A percentile compares a stretch with the other conserved stretches of the same genome.
phyloP scores from a whole-genome alignment of 2,797 vertebrate genomes.

The Nannoperca australis region DNA sequence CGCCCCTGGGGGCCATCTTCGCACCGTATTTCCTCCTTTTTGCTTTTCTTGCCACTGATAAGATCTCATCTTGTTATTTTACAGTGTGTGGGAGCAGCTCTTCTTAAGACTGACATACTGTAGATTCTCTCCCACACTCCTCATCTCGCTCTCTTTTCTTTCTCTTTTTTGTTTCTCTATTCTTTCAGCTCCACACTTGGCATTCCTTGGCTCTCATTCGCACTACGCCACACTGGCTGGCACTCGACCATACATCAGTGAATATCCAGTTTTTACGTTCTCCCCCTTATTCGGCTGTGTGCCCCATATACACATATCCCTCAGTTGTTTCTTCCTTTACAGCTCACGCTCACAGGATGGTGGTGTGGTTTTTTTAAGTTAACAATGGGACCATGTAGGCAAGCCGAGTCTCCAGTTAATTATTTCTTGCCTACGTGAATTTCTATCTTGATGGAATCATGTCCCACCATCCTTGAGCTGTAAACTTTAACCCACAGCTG shows the following conservation, averaged over 20 bases:
- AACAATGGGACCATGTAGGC: slow-evolving; percentile 50
- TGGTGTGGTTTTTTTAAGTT: slow-evolving; percentile 41
- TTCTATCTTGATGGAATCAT: slow-evolving; percentile 17
- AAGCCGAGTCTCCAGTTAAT: slow-evolving; percentile 37
- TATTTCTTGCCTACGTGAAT: slow-evolving; percentile 41
- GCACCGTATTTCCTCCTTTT: slow-evolving; percentile 46
- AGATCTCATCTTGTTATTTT: slow-evolving; percentile 78
- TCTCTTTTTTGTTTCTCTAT: slow-evolving; percentile 80
- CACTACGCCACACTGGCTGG: slow-evolving; percentile 90
- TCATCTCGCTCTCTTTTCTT: slow-evolving; percentile 82
- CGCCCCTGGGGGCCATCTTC: slow-evolving; percentile 28
- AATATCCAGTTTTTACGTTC: slow-evolving; percentile 86
- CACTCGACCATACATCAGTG: slow-evolving; percentile 89
- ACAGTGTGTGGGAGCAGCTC: slow-evolving; percentile 76
- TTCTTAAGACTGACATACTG: slow-evolving; percentile 74
- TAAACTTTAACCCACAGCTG: slow-evolving; percentile 75
- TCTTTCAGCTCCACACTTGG: slow-evolving; percentile 88
- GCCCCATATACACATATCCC: slow-evolving; percentile 57
- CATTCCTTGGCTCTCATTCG: slow-evolving; percentile 90
- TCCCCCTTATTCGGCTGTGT: slow-evolving; percentile 68
- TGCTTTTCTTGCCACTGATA: slow-evolving; percentile 70
- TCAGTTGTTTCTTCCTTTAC: slow-evolving; percentile 72
- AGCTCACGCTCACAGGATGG: slow-evolving; percentile 66
- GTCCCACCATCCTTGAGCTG: slow-evolving; percentile 76
- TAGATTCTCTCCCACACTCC: slow-evolving; percentile 82